Percentiles rank a stretch among this genome's conserved stretches.
These are phyloP conservation scores for Cotesia typhae DNA, from an alignment of 1,140 invertebrate genomes.

Conservation along the genomic window DNA sequence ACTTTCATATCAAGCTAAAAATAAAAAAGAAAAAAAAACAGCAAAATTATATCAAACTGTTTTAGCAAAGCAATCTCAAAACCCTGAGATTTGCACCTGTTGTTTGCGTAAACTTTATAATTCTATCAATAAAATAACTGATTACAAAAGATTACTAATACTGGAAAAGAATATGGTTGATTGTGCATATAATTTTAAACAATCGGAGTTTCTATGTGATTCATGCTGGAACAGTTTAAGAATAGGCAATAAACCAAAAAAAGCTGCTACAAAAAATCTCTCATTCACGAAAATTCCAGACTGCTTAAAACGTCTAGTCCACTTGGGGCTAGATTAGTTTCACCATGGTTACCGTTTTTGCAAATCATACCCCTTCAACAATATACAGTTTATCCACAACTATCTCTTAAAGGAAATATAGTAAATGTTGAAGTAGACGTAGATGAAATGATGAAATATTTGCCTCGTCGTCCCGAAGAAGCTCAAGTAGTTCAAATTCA, in stretches of 20 bases:
- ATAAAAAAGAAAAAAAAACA: too few relatives aligned
- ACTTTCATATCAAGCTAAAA: too few relatives aligned
- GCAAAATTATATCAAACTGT: too few relatives aligned
- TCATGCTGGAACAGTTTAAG: not conserved
- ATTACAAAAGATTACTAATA: not conserved
- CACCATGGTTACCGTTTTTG: conserved; percentile 11
- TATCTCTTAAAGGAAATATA: conserved; percentile 29
- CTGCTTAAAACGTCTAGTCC: not conserved
- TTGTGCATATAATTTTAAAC: conserved; percentile 9
- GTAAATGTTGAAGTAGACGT: conserved; percentile 27
- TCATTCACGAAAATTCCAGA: not conserved
- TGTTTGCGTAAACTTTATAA: conserved; percentile 9
- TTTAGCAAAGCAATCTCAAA: not conserved
- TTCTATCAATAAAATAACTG: conserved; percentile 1
- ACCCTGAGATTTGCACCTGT: conserved; percentile 3
- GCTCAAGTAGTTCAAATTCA: conserved; percentile 1
- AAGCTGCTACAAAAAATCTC: not conserved
- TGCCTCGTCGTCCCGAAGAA: conserved; percentile 11
- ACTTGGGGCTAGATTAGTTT: conserved; percentile 10
- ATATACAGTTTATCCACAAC: conserved; percentile 27
- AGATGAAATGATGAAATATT: conserved; percentile 13
- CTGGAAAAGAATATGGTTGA: not conserved
- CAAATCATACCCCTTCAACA: not conserved
- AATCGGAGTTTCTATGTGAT: not conserved
- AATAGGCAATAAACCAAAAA: not conserved